Conservation (phyloP, 2,888 invertebrate genomes). For the Spilarctia lutea region DNA sequence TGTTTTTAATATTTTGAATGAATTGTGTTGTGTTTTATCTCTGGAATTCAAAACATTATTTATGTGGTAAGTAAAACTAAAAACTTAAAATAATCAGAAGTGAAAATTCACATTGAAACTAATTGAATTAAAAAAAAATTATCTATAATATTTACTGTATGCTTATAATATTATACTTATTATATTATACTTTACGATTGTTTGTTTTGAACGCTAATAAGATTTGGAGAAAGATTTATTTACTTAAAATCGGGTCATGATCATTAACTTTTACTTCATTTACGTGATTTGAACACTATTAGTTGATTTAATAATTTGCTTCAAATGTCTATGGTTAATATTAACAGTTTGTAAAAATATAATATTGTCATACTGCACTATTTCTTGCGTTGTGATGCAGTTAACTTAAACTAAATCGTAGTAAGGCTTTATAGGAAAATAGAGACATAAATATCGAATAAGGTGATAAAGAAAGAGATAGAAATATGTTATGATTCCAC, state of each 20-base stretch:
- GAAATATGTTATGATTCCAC: slow-evolving; percentile 56
- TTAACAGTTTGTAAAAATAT: neutral
- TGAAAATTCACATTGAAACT: neutral
- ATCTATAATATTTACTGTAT: neutral
- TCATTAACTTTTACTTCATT: too few relatives aligned
- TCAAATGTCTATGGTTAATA: neutral
- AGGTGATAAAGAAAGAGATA: slow-evolving; percentile 59
- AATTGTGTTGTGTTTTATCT: neutral
- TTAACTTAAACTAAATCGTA: slow-evolving; percentile 69
- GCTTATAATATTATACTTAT: too few relatives aligned
- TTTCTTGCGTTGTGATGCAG: slow-evolving; percentile 55
- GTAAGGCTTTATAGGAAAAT: slow-evolving; percentile 64
- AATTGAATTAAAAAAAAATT: neutral
- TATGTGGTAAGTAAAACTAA: slow-evolving; percentile 10
- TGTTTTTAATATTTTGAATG: slow-evolving; percentile 9
- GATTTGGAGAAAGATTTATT: neutral
- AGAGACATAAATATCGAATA: slow-evolving; percentile 55
- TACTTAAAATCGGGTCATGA: neutral
- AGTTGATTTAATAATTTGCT: neutral
- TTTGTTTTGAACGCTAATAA: neutral
- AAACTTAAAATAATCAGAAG: neutral
- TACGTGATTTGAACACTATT: too few relatives aligned
- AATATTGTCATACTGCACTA: slow-evolving; percentile 35
- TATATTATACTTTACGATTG: neutral
- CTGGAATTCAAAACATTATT: slow-evolving; percentile 4